These are phyloP conservation scores for Crocuta crocuta DNA, from an alignment of 2,113 vertebrate genomes.

Conservation along the genomic window DNA sequence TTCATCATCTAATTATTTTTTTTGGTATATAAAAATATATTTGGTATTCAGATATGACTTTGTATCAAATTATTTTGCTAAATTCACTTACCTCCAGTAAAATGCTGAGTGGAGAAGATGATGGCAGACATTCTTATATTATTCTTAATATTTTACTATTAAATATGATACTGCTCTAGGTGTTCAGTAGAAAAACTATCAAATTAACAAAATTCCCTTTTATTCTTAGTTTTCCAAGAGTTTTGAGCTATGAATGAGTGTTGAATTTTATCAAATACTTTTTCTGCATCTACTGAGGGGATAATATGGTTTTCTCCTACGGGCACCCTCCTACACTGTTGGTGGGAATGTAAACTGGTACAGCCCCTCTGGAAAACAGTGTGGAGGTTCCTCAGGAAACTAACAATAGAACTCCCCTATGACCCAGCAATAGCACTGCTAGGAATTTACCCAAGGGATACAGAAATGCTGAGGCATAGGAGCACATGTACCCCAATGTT, in stretches of 20 bases:
- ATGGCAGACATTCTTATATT: background rate
- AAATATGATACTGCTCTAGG: background rate
- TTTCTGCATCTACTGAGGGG: background rate
- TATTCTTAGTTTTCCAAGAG: background rate
- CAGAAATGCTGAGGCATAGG: no score
- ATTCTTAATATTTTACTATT: background rate
- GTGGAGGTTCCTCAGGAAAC: no score
- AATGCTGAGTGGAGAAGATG: background rate
- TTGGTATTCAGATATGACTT: background rate
- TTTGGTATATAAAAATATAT: background rate
- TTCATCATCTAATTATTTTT: slow-evolving; percentile 1
- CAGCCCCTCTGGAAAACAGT: no score
- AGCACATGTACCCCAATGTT: no score
- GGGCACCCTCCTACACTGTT: no score
- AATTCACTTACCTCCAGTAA: background rate
- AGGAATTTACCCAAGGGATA: no score
- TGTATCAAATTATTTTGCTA: background rate
- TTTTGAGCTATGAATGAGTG: background rate
- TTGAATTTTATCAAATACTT: background rate
- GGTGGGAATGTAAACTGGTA: no score
- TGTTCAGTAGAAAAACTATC: background rate
- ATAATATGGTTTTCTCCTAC: background rate
- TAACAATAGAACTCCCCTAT: no score
- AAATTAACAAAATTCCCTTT: background rate
- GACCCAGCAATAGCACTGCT: no score